phyloP scores from a whole-genome alignment of 1,140 invertebrate genomes.

The Tribolium madens region DNA sequence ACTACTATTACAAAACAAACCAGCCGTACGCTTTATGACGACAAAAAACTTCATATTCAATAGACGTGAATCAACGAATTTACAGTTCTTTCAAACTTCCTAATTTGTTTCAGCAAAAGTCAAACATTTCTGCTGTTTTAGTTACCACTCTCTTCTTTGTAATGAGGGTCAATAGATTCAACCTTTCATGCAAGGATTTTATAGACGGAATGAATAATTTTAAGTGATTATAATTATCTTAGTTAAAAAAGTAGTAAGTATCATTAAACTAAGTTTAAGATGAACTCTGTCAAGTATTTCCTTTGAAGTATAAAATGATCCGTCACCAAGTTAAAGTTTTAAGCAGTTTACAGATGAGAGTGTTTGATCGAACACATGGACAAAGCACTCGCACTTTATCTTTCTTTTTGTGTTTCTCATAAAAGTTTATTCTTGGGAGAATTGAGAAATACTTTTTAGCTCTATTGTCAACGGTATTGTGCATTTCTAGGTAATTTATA shows the following conservation, averaged over 20 bases:
- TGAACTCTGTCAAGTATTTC: background rate
- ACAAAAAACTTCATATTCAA: slow-evolving; percentile 23
- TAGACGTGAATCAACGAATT: slow-evolving; percentile 15
- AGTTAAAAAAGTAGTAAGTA: background rate
- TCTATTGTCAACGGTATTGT: background rate
- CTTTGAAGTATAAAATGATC: slow-evolving; percentile 3
- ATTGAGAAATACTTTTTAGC: slow-evolving; percentile 1
- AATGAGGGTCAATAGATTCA: background rate
- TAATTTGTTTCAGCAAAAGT: slow-evolving; percentile 19
- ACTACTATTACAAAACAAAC: slow-evolving; percentile 38
- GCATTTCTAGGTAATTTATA: background rate
- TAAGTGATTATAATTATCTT: too few species aligned
- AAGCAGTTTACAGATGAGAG: slow-evolving; percentile 5
- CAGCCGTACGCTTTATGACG: background rate
- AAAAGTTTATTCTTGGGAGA: background rate
- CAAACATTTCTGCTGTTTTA: background rate
- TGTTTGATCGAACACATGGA: slow-evolving; percentile 8
- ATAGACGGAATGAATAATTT: too few species aligned
- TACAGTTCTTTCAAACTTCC: slow-evolving; percentile 22
- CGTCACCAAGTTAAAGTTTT: slow-evolving; percentile 3
- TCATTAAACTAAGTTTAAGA: background rate
- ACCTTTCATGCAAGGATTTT: background rate
- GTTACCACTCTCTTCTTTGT: background rate
- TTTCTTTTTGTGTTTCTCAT: background rate
- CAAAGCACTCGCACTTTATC: background rate